phyloP scores from a whole-genome alignment of 2,888 invertebrate genomes.

The Cordilura impudica region DNA sequence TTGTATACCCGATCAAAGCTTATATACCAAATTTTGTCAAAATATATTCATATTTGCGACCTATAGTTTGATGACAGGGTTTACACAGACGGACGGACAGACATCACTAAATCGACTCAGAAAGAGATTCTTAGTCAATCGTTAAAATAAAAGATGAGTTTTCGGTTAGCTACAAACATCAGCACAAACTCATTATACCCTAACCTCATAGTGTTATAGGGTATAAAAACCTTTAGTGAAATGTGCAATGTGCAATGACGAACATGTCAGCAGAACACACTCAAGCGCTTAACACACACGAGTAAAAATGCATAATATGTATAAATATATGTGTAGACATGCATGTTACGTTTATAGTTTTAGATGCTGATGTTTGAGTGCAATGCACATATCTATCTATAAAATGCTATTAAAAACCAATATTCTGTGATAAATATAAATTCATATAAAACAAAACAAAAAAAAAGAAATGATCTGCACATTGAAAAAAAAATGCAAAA shows the following conservation, averaged over 20 bases:
- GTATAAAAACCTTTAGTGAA: not conserved
- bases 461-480: no score
- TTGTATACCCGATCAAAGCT: no score
- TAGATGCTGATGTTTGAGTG: not conserved
- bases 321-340: not conserved
- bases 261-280: conserved; percentile 2
- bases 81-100: no score
- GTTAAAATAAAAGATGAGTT: no score
- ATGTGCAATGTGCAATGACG: not conserved
- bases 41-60: no score
- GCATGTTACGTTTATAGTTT: not conserved
- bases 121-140: no score
- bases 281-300: not conserved
- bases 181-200: no score
- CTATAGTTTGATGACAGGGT: no score
- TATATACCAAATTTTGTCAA: no score
- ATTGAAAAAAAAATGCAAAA: conserved; percentile 43
- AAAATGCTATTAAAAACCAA: not conserved
- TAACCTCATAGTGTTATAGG: no score
- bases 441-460: conserved; percentile 15
- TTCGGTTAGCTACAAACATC: no score
- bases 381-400: not conserved
- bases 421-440: conserved; percentile 1
- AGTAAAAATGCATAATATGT: not conserved
- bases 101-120: no score